These are phyloP conservation scores for Tetramorium parvispinum DNA, from an alignment of 1,140 invertebrate species.

Conservation along the genomic window DNA sequence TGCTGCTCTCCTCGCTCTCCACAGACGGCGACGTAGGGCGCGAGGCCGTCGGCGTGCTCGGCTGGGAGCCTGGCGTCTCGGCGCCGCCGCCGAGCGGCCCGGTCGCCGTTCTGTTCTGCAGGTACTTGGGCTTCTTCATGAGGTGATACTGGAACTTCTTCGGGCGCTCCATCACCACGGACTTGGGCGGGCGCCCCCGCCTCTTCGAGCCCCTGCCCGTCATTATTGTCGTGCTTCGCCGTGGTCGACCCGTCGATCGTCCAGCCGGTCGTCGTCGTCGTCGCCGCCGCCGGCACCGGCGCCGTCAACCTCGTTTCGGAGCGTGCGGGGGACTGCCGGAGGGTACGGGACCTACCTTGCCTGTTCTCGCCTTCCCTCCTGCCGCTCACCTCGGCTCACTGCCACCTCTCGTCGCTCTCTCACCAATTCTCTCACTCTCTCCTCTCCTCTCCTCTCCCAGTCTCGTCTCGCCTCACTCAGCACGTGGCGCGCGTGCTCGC, in stretches of 20 bases:
- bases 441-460: not conserved
- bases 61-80: conserved; percentile 88
- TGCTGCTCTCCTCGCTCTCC: conserved; percentile 89
- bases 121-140: conserved; percentile 96
- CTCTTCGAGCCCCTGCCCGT: conserved; percentile 94
- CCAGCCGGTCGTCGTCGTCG: conserved; percentile 85
- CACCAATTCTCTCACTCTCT: not conserved
- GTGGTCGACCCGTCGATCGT: conserved; percentile 83
- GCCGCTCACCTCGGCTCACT: not conserved
- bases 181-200: conserved; percentile 95
- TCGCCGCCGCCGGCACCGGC: conserved; percentile 81
- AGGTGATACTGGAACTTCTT: conserved; percentile 94
- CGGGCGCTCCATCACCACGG: conserved; percentile 92
- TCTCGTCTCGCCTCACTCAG: conserved; percentile 63
- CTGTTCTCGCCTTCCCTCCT: not conserved
- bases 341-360: not conserved
- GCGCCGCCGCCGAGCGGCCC: conserved; percentile 83
- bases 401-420: not conserved
- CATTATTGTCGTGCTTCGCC: conserved; percentile 86
- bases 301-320: conserved; percentile 47
- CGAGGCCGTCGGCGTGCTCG: conserved; percentile 92
- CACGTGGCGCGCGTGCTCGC: conserved; percentile 87
- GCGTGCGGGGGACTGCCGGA: conserved; percentile 21
- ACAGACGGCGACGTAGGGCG: conserved; percentile 91
- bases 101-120: conserved; percentile 86